Evolutionary conservation across 2,888 invertebrate genomes (phyloP).

Genomic region (Pherbina coryleti): DNA sequence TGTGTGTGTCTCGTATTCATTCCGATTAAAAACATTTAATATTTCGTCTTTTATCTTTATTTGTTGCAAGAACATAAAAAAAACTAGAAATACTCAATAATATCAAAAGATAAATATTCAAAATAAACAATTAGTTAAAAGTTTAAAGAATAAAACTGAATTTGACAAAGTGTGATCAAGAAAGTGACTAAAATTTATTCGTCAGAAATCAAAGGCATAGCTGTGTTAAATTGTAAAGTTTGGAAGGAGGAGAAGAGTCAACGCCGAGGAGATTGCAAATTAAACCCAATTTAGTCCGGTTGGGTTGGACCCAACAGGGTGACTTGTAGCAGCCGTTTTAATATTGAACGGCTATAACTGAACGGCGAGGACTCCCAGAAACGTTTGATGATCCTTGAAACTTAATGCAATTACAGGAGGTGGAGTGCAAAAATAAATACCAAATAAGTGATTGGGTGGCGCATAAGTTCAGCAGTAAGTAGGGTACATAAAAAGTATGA

Average conservation of each 20-base stretch:
- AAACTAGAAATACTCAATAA: conserved; percentile 6
- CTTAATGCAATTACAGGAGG: too few relatives aligned
- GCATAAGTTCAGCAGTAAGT: background rate
- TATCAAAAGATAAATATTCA: background rate
- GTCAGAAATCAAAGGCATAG: background rate
- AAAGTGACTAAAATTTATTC: background rate
- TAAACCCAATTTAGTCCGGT: conserved; percentile 30
- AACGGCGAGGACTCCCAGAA: too few relatives aligned
- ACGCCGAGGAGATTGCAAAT: conserved; percentile 17
- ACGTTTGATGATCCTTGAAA: too few relatives aligned
- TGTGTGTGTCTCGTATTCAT: conserved; percentile 27
- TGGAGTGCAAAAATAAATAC: too few relatives aligned
- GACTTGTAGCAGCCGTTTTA: background rate
- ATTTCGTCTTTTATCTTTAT: background rate
- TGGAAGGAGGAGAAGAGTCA: background rate
- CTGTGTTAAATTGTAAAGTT: background rate
- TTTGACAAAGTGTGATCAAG: background rate
- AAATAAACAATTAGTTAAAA: conserved; percentile 14
- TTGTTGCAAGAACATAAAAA: background rate
- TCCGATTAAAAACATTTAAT: conserved; percentile 16
- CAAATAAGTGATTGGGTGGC: too few relatives aligned
- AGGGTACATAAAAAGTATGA: background rate
- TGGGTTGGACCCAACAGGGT: conserved; percentile 21
- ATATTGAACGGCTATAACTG: too few relatives aligned
- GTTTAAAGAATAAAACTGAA: background rate